Evolutionary conservation across 2,888 invertebrate genomes (phyloP).

Genomic region (Lasioglossum malachurum): DNA sequence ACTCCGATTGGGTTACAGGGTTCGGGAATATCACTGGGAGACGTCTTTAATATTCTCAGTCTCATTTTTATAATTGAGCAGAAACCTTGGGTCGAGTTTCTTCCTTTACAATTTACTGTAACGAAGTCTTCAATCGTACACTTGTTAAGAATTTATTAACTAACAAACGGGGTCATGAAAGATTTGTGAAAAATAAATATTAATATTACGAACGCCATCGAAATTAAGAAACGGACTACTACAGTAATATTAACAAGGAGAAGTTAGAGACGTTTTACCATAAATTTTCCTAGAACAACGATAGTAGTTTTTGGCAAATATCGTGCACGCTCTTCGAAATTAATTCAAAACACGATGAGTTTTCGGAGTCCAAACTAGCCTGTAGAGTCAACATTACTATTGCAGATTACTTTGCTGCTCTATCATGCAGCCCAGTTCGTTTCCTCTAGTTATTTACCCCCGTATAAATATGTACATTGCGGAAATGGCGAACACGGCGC

Average conservation of each 20-base stretch:
- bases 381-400: slow-evolving; percentile 47
- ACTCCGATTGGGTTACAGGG: background rate
- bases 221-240: background rate
- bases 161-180: background rate
- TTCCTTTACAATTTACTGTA: background rate
- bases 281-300: background rate
- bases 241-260: background rate
- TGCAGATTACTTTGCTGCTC: slow-evolving; percentile 47
- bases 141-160: background rate
- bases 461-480: slow-evolving; percentile 55
- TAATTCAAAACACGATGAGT: slow-evolving; percentile 24
- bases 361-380: slow-evolving; percentile 14
- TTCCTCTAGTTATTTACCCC: slow-evolving; percentile 43
- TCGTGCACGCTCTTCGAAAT: background rate
- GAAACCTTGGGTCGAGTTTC: background rate
- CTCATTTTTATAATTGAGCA: background rate
- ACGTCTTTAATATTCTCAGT: background rate
- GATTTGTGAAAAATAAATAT: background rate
- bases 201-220: background rate
- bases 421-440: slow-evolving; percentile 38
- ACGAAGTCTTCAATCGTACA: background rate
- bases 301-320: background rate
- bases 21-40: background rate
- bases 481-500: background rate
- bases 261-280: background rate